Base-by-base conservation (phyloP, 2,113 vertebrate genomes). In the Etheostoma cragini region DNA sequence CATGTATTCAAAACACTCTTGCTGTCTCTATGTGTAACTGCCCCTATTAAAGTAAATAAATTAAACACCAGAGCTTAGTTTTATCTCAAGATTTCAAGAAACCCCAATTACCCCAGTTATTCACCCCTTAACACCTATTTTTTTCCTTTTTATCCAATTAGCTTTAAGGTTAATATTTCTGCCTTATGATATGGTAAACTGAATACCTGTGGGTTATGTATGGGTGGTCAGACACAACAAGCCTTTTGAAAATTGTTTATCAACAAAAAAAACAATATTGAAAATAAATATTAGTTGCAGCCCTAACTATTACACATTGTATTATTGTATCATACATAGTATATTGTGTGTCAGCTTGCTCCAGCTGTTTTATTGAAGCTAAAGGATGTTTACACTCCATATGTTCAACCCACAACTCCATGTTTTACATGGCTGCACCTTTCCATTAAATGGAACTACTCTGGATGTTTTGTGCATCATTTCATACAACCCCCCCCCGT, bases 371-470 rank as follows among this genome's bases (percentile, higher is more conserved):
- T 5, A 17, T 19, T 49, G 46, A 50, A 47, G 26, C 19, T 30
- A 15, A 10, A 30, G 24, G 16, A 77, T 19, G 45, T 35, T 68
- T 35, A 26, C 54, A 6, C 8, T 53, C 47, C 17, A 35, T 14
- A n/a, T 56, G 15, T 24, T 56, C 67, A 56, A 19, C 21, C 52
- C 5, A 21, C 24, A 26, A 50, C 5, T 33, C 12, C 0, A 30
- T 49, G 22, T 71, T 56, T 65, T 49, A 17, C 3, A 35, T 65
- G 21, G 35, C 57, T 63, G 35, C 19, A 22, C 19, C 21, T 46
- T 26, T 72, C 6, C 35, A 57, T 64, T 26, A 64, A n/a, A 56
- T 65, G 10, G 49, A 64, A 21, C 72, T 54, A 13, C 16, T 72
- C 4, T 11, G 21, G 17, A 21, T 33, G 11, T 33, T 24, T 47